Conservation (phyloP, 2,113 vertebrate genomes). For the Pomatorhinus ruficollis region DNA sequence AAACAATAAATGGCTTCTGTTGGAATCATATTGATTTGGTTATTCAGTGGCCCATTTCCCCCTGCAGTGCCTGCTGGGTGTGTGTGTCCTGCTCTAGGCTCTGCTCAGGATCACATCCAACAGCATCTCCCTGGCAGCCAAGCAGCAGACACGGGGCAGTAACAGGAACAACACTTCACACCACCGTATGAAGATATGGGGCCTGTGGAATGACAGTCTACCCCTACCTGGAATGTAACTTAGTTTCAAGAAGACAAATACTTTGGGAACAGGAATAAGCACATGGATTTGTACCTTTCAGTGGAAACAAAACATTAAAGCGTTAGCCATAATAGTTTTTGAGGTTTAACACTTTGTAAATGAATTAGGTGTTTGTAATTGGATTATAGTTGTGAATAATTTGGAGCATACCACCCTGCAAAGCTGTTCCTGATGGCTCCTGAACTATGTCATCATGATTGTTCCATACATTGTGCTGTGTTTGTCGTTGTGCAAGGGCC, state of each 20-base stretch:
- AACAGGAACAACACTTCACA: background rate
- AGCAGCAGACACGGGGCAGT: background rate
- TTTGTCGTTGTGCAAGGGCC: background rate
- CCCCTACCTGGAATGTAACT: background rate
- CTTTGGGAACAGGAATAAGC: background rate
- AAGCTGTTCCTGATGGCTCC: background rate
- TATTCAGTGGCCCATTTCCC: too few species aligned
- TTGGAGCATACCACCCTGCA: background rate
- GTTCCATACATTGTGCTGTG: background rate
- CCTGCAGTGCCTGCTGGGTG: background rate
- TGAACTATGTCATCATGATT: background rate
- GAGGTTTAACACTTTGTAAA: background rate
- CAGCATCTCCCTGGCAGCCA: background rate
- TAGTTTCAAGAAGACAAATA: background rate
- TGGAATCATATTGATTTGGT: too few species aligned
- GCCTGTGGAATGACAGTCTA: background rate
- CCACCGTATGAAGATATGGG: background rate
- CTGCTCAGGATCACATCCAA: background rate
- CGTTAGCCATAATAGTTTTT: background rate
- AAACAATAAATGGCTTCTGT: too few species aligned
- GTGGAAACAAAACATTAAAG: background rate
- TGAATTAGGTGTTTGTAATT: background rate
- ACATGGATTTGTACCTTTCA: background rate
- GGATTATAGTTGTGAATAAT: background rate
- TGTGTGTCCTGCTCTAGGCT: too few species aligned